Base-by-base conservation (phyloP, 2,888 invertebrate species). In the Cantharis flavilabris region DNA sequence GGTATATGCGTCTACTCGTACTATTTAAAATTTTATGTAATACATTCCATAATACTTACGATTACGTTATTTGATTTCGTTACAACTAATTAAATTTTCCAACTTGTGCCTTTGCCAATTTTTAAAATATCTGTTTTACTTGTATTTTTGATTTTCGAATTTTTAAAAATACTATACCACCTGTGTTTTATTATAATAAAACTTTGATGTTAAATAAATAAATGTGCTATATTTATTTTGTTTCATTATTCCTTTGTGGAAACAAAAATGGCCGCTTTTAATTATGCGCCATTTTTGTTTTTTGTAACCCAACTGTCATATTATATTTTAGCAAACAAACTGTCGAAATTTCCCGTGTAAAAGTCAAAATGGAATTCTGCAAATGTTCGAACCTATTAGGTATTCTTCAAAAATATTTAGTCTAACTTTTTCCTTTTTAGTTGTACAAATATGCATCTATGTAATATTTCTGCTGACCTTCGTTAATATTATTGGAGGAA, bases 71-170 rank as follows among this genome's bases (percentile, higher is more conserved):
- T 69, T 76, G 73, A 75, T 80, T 79, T 75, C 75, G 76, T 75
- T 78, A 75, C 80, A 81, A 80, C 82, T 80, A 83, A 84, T 86
- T 86, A 84, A 85, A 86, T 85, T 86, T 87, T 87, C 86, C 87
- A 86, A 87, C 86, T 87, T 85, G 87, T 87, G 87, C 87, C 87
- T 87, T 87, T 86, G 83, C 84, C 86, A 77, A 75, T 75, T 77
- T 74, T 77, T 71, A 70, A 71, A 72, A 77, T 72, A 75, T 75
- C 77, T 71, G 71, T 63, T 72, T 49, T 75, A 77, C 71, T 75
- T 69, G 75, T 77, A 77, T 75, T 65, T 77, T 74, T 69, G 62
- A 71, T 77, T 64, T 64, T 74, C 62, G 62, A 77, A 67, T 62
- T 69, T 67, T 73, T 62, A 69, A 75, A 28, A 72, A 73, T 74